phyloP scores from a whole-genome alignment of 2,797 vertebrate species.

The Graptemys geographica region DNA sequence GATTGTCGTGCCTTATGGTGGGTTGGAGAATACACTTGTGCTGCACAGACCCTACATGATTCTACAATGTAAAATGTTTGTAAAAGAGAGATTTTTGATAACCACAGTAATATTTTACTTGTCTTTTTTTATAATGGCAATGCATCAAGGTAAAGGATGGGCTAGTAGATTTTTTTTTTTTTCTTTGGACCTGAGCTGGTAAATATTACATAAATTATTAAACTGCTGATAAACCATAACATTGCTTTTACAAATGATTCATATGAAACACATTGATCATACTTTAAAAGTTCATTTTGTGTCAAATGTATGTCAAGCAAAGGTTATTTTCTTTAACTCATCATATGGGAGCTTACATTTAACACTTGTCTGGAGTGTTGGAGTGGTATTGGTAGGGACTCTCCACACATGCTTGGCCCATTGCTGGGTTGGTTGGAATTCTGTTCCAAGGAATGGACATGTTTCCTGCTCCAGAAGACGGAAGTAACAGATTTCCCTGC shows the following conservation, averaged over 20 bases:
- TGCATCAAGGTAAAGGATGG: not conserved
- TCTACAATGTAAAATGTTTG: not conserved
- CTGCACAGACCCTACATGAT: not conserved
- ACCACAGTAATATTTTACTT: not conserved
- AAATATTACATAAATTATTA: not conserved
- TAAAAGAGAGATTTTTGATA: not conserved
- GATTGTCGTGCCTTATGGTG: not conserved
- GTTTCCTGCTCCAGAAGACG: not conserved
- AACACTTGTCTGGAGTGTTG: not conserved
- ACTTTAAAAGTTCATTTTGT: not conserved
- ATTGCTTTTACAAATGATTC: not conserved
- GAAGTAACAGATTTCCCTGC: not conserved
- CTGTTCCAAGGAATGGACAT: not conserved
- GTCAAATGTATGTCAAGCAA: not conserved
- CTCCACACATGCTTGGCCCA: not conserved
- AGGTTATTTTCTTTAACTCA: not conserved
- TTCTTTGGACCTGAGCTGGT: not conserved
- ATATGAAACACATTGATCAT: not conserved
- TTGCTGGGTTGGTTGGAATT: not conserved
- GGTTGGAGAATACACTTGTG: not conserved
- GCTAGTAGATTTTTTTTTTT: not conserved
- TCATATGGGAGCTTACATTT: not conserved
- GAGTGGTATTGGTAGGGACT: not conserved
- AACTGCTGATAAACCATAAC: not conserved
- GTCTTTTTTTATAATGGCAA: rapidly evolving